Conservation (phyloP, 2,888 invertebrate species). For the Sarcophaga carnaria region DNA sequence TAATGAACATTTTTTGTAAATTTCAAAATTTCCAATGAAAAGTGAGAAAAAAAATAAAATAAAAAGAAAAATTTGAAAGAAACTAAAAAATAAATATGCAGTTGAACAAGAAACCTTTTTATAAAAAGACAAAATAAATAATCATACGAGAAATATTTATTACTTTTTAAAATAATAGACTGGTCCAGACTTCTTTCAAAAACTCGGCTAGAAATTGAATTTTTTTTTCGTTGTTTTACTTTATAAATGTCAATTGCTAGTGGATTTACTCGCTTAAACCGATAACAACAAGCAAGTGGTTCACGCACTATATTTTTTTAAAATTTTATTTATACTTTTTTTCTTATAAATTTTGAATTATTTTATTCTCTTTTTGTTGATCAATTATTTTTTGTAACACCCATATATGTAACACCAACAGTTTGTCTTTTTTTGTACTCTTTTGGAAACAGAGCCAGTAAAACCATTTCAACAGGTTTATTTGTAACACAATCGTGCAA, state of each 20-base stretch:
- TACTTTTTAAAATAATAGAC: not conserved
- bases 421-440: too few species aligned
- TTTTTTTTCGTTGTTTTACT: not conserved
- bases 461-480: too few species aligned
- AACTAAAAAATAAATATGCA: not conserved
- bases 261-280: slow-evolving; percentile 5
- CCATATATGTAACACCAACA: too few species aligned
- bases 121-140: slow-evolving; percentile 14
- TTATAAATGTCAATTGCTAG: slow-evolving; percentile 61
- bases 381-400: too few species aligned
- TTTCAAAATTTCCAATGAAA: slow-evolving; percentile 4
- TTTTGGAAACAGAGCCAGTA: too few species aligned
- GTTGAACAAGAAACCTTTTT: slow-evolving; percentile 28
- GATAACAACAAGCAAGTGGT: not conserved
- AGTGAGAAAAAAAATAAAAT: not conserved
- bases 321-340: not conserved
- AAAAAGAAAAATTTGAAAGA: too few species aligned
- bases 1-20: slow-evolving; percentile 26
- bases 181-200: slow-evolving; percentile 46
- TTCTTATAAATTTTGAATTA: too few species aligned
- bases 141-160: slow-evolving; percentile 33
- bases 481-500: not conserved
- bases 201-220: not conserved
- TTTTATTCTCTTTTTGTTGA: too few species aligned
- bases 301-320: slow-evolving; percentile 59